These are phyloP conservation scores for Harpalus rufipes DNA, from an alignment of 2,888 invertebrate genomes.

Conservation along the genomic window DNA sequence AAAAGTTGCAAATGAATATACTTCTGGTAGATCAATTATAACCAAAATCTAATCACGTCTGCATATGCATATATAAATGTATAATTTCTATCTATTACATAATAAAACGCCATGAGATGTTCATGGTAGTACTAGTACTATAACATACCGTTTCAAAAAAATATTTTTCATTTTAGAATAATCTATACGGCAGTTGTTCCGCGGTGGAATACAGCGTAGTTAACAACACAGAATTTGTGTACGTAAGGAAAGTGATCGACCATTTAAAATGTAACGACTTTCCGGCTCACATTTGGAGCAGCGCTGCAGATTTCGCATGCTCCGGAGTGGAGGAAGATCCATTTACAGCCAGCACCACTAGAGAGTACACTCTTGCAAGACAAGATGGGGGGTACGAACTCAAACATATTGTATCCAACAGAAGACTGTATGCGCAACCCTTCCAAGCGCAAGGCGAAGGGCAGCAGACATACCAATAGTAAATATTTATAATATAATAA, in stretches of 20 bases:
- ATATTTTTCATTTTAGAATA: constrained; percentile 56
- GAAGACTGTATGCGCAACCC: constrained; percentile 64
- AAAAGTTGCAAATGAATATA: too few relatives aligned
- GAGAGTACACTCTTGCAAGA: constrained; percentile 58
- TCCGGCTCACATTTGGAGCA: constrained; percentile 64
- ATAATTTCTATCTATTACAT: too few relatives aligned
- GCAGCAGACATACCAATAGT: constrained; percentile 63
- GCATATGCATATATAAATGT: too few relatives aligned
- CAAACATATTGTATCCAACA: constrained; percentile 53
- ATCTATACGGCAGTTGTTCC: constrained; percentile 63
- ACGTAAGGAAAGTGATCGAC: constrained; percentile 64
- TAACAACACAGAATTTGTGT: constrained; percentile 59
- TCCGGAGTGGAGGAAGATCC: constrained; percentile 54
- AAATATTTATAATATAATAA: too few relatives aligned
- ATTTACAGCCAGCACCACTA: constrained; percentile 57
- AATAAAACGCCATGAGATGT: too few relatives aligned
- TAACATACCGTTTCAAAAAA: too few relatives aligned
- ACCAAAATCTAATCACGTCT: too few relatives aligned
- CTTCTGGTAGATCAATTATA: too few relatives aligned
- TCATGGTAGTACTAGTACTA: too few relatives aligned
- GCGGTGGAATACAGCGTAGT: constrained; percentile 63
- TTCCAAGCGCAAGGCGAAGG: constrained; percentile 67
- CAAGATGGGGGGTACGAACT: constrained; percentile 54
- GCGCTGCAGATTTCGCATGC: constrained; percentile 59
- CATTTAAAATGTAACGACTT: constrained; percentile 57